A percentile compares a stretch with the other conserved stretches of the same genome.
Conservation (phyloP, 2,888 invertebrate genomes). For the Hirtodrosophila confusa region DNA sequence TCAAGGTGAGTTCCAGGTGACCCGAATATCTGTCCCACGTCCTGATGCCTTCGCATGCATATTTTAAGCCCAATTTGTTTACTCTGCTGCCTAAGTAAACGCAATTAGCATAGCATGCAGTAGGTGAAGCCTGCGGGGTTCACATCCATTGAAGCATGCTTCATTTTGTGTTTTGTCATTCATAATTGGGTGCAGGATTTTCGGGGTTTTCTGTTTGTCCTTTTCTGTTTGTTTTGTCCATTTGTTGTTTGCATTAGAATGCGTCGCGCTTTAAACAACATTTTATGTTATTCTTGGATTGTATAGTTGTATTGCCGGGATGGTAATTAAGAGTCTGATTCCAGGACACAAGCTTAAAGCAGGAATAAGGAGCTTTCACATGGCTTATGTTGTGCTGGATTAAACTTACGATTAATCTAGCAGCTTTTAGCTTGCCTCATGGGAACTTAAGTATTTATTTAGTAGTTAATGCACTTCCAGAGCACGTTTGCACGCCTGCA, state of each 20-base stretch:
- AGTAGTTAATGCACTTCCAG: neutral
- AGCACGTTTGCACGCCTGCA: constrained; percentile 46
- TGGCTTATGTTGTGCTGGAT: no score
- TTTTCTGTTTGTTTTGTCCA: constrained; percentile 20
- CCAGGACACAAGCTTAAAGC: no score
- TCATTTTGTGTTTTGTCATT: constrained; percentile 41
- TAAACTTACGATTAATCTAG: no score
- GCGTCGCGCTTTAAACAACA: constrained; percentile 17
- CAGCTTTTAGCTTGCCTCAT: neutral
- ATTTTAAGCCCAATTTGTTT: constrained; percentile 50
- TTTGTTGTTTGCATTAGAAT: constrained; percentile 32
- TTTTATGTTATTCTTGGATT: neutral
- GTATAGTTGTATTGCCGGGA: neutral
- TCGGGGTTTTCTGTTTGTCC: constrained; percentile 15
- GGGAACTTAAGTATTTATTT: neutral
- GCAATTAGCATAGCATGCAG: constrained; percentile 69
- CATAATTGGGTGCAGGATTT: constrained; percentile 43
- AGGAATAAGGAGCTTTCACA: no score
- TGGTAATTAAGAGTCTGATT: no score
- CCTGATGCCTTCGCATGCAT: constrained; percentile 28
- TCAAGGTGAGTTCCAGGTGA: constrained; percentile 69
- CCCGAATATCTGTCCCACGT: constrained; percentile 2
- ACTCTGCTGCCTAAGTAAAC: constrained; percentile 63
- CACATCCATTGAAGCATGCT: constrained; percentile 25
- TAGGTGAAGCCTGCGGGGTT: constrained; percentile 35